Conservation (phyloP, 2,797 vertebrate genomes). For the Gymnothorax javanicus region DNA sequence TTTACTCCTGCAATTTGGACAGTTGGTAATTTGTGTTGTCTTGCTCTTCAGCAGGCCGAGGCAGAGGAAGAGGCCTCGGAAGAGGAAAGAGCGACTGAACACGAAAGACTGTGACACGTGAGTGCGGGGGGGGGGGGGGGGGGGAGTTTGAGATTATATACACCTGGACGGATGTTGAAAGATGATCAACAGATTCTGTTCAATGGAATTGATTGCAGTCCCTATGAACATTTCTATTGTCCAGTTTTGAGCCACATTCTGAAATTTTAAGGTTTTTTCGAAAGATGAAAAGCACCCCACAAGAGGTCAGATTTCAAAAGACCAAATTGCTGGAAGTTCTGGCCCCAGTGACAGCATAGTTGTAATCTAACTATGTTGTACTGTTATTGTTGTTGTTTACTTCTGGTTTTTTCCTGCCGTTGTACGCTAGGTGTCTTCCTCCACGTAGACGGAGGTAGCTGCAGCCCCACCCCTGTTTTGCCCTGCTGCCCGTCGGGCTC, state of each 20-base stretch:
- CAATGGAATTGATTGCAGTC: no score
- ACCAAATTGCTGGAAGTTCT: no score
- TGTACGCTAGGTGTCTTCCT: conserved; percentile 71
- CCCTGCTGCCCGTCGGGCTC: conserved; percentile 63
- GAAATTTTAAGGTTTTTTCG: no score
- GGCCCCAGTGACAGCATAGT: no score
- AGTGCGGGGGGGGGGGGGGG: conserved; percentile 49
- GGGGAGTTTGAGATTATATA: not conserved
- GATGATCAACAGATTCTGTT: no score
- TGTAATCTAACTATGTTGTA: no score
- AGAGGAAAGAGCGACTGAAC: conserved; percentile 84
- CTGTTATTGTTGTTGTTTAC: not conserved
- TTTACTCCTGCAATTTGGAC: not conserved
- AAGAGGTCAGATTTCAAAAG: no score
- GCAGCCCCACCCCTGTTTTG: conserved; percentile 53
- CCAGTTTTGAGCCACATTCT: no score
- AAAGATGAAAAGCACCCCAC: no score
- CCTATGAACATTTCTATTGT: no score
- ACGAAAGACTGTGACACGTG: conserved; percentile 85
- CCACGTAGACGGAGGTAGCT: conserved; percentile 80
- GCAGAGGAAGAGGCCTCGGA: conserved; percentile 81
- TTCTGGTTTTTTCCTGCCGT: not conserved
- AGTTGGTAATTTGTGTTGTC: not conserved
- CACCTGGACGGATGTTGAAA: no score
- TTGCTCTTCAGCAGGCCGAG: conserved; percentile 72